Base-by-base conservation (phyloP, 2,113 vertebrate genomes). In the Zeus faber region DNA sequence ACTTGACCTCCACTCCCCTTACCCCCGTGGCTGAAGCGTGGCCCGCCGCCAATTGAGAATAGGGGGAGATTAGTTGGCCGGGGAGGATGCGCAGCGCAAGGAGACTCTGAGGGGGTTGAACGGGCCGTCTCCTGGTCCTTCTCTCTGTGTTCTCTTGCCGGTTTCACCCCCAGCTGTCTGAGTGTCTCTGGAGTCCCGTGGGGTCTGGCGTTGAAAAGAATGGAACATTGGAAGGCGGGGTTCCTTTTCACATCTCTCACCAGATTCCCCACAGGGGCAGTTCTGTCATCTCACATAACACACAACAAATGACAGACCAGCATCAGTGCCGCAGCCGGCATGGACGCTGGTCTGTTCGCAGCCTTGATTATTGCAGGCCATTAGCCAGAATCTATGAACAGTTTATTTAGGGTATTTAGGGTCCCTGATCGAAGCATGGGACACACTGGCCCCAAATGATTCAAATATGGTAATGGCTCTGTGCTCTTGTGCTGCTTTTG, bases 131-230 rank as follows among this genome's bases (percentile, higher is more conserved):
- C 33, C 4, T n/a, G n/a, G n/a, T n/a, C 57, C 43, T 40, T 54
- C 49, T 18, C 45, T 47, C 39, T 46, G 6, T 14, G 29, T 50
- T 59, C 65, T 74, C 63, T 55, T n/a, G n/a, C n/a, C n/a, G 20
- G 53, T 82, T 82, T 67, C 78, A 62, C 46, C 78, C 60, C 66
- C 55, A 48, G 45, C 40, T 33, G 58, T 54, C 54, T 59, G 4
- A 51, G 37, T 0, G n/a, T 47, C 72, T 69, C 51, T 58, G 39
- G 25, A 11, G 11, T 1, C 48, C 35, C 41, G 6, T 9, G 62
- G 47, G 53, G 31, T 72, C 24, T 35, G 24, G 13, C 27, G 9
- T 13, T 39, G 37, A 33, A 23, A 14, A 11, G 7, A 24, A 20
- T 49, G 26, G 27, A 58, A 6, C 25, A 39, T 26, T 58, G 44